Conservation (phyloP, 1,140 invertebrate genomes). For the Acromyrmex heyeri region DNA sequence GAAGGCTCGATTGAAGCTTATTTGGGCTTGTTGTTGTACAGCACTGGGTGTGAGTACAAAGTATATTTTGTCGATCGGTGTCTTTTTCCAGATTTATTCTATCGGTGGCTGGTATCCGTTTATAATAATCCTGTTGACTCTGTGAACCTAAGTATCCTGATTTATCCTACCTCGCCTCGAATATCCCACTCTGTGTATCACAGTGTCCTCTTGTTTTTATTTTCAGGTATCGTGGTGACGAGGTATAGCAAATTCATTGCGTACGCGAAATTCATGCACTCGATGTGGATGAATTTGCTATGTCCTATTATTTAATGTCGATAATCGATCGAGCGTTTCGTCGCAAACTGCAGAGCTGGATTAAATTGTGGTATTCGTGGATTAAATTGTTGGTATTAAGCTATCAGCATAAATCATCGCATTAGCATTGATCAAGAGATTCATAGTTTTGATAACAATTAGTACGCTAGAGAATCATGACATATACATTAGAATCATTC, state of each 20-base stretch:
- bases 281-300: constrained; percentile 63
- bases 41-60: constrained; percentile 84
- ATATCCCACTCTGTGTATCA: constrained; percentile 54
- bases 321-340: constrained; percentile 46
- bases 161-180: constrained; percentile 62
- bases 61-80: constrained; percentile 73
- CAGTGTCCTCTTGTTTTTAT: constrained; percentile 69
- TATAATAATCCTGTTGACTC: constrained; percentile 65
- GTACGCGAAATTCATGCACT: not conserved
- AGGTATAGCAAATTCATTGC: constrained; percentile 66
- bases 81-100: constrained; percentile 82
- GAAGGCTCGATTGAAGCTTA: constrained; percentile 79
- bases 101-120: constrained; percentile 78
- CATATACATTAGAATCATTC: constrained; percentile 52
- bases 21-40: constrained; percentile 82
- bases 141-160: constrained; percentile 47
- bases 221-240: constrained; percentile 73
- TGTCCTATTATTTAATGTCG: constrained; percentile 39
- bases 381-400: constrained; percentile 34
- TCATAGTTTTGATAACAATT: constrained; percentile 37
- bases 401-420: not conserved
- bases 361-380: constrained; percentile 3
- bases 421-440: constrained; percentile 8
- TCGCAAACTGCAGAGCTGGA: constrained; percentile 25
- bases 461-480: constrained; percentile 58